phyloP scores from a whole-genome alignment of 2,797 vertebrate genomes.

The Bradypus variegatus region DNA sequence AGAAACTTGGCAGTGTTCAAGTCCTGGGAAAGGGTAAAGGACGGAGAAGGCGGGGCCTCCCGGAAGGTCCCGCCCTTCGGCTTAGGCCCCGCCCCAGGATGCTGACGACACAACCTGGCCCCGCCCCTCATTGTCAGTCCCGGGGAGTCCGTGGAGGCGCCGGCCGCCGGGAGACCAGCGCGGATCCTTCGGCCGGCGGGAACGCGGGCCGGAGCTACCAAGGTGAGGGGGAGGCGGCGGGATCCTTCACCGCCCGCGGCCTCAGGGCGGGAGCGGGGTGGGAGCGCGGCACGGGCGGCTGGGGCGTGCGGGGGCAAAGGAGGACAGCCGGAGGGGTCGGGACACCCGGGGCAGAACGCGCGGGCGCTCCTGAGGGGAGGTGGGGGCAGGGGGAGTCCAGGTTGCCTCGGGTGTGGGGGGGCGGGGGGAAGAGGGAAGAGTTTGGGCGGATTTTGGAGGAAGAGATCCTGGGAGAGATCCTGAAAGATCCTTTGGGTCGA shows the following conservation, averaged over 20 bases:
- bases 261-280: neutral
- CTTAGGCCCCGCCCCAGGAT: accelerated
- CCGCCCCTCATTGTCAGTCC: conserved; percentile 78
- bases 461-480: neutral
- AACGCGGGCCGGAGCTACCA: conserved; percentile 37
- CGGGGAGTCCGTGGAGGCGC: conserved; percentile 65
- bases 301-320: neutral
- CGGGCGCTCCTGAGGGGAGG: neutral
- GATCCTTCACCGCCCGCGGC: neutral
- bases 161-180: conserved; percentile 67
- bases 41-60: neutral
- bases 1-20: conserved; percentile 18
- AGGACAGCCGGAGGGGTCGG: neutral
- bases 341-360: neutral
- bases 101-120: neutral
- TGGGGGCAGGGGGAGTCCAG: neutral
- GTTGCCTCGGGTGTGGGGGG: neutral
- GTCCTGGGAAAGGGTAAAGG: neutral
- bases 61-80: accelerated
- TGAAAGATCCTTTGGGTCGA: neutral
- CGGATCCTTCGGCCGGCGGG: conserved; percentile 18
- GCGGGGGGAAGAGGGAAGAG: neutral
- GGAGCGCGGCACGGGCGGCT: conserved; percentile 1
- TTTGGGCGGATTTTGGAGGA: neutral
- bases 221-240: conserved; percentile 50